Conservation (phyloP, 2,888 invertebrate genomes). For the Amorpha juglandis region DNA sequence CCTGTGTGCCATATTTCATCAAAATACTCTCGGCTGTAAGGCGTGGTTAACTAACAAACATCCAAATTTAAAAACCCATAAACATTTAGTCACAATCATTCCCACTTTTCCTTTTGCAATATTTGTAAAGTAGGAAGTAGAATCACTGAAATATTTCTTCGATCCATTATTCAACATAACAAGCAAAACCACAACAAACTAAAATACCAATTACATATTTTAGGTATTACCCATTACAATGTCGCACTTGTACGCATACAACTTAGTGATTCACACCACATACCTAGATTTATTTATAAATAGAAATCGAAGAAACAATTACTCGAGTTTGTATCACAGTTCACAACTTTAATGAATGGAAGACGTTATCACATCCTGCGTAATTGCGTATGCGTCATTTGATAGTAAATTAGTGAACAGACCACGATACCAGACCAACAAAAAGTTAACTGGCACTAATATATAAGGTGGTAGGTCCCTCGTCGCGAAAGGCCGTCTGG, state of each 20-base stretch:
- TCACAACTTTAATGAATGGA: constrained; percentile 61
- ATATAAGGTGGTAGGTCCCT: too few species aligned
- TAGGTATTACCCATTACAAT: not conserved
- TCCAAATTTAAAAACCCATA: too few species aligned
- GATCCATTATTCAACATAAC: not conserved
- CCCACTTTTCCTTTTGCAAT: too few species aligned
- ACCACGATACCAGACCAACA: constrained; percentile 42
- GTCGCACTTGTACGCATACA: not conserved
- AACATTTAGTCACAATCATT: too few species aligned
- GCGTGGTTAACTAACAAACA: too few species aligned
- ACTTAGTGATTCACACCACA: constrained; percentile 25
- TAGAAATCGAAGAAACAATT: constrained; percentile 52
- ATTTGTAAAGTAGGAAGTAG: too few species aligned
- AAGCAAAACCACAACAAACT: not conserved
- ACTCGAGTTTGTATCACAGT: constrained; percentile 48
- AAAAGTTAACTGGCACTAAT: constrained; percentile 26
- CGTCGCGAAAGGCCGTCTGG: too few species aligned
- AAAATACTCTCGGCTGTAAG: too few species aligned
- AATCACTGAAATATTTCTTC: too few species aligned
- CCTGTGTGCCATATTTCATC: too few species aligned
- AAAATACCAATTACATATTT: too few species aligned
- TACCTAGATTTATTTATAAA: constrained; percentile 49
- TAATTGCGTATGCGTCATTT: constrained; percentile 64
- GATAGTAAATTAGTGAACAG: constrained; percentile 37
- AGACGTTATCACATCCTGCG: constrained; percentile 73